These are phyloP conservation scores for Carpatolechia fugitivella DNA, from an alignment of 2,888 invertebrate species.

Conservation along the genomic window DNA sequence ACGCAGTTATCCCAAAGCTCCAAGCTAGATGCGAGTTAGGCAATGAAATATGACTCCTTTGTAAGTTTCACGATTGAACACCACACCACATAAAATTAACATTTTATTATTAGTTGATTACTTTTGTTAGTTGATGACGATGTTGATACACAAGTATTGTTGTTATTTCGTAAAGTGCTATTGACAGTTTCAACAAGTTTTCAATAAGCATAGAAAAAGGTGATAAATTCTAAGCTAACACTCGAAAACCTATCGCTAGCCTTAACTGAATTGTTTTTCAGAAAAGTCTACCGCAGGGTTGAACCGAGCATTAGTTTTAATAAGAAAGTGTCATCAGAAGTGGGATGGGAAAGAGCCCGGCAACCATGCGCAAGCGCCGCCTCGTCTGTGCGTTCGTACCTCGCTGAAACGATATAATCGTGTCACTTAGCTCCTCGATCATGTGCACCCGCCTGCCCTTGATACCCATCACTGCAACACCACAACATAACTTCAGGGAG, in stretches of 20 bases:
- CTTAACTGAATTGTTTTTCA: too few species aligned
- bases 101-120: background rate
- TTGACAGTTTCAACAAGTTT: background rate
- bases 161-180: background rate
- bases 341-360: slow-evolving; percentile 40
- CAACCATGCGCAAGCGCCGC: slow-evolving; percentile 66
- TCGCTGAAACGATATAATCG: slow-evolving; percentile 99
- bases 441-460: slow-evolving; percentile 98
- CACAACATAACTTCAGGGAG: slow-evolving; percentile 59
- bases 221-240: background rate
- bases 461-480: slow-evolving; percentile 97
- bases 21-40: slow-evolving; percentile 54
- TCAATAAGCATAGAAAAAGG: background rate
- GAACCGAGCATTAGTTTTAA: background rate
- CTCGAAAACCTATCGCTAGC: too few species aligned
- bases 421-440: slow-evolving; percentile 99
- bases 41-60: slow-evolving; percentile 30
- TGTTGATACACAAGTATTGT: background rate
- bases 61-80: slow-evolving; percentile 1
- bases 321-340: slow-evolving; percentile 22
- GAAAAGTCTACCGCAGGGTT: too few species aligned
- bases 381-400: slow-evolving; percentile 84
- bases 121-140: background rate
- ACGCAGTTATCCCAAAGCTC: slow-evolving; percentile 39
- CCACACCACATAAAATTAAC: slow-evolving; percentile 4